Percentiles rank a stretch among this genome's conserved stretches.
These are phyloP conservation scores for Orchesellides sinensis DNA, from an alignment of 2,888 invertebrate species.

Conservation along the genomic window DNA sequence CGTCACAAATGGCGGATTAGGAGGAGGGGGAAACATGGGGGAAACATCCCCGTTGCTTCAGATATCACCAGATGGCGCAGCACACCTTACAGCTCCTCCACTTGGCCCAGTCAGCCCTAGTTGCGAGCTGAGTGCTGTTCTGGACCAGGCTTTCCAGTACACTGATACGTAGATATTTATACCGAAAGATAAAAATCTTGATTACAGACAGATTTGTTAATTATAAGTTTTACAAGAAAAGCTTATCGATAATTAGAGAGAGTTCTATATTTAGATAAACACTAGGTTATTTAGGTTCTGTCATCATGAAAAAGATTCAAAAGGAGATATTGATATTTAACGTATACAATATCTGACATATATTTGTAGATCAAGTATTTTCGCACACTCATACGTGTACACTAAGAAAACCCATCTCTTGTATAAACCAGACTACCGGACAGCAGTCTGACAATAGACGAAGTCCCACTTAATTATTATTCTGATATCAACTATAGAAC, in stretches of 20 bases:
- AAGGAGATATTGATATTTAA: constrained; percentile 59
- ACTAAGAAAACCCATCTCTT: constrained; percentile 33
- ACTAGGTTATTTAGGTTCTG: neutral
- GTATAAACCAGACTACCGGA: constrained; percentile 32
- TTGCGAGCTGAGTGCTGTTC: constrained; percentile 74
- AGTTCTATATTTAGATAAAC: constrained; percentile 64
- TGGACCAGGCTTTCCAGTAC: constrained; percentile 75
- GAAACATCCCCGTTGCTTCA: constrained; percentile 73
- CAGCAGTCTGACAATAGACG: constrained; percentile 25
- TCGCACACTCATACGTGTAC: constrained; percentile 70
- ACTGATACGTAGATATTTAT: constrained; percentile 71
- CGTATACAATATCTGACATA: constrained; percentile 50
- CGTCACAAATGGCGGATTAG: constrained; percentile 73
- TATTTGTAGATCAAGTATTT: constrained; percentile 73
- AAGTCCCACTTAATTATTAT: constrained; percentile 23
- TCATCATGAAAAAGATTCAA: constrained; percentile 29
- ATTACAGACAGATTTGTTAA: constrained; percentile 59
- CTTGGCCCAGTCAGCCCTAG: constrained; percentile 73
- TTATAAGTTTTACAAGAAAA: constrained; percentile 52
- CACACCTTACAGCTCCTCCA: constrained; percentile 71
- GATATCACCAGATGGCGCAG: constrained; percentile 73
- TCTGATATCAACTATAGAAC: constrained; percentile 42
- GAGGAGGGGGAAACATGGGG: constrained; percentile 68
- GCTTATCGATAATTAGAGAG: constrained; percentile 56
- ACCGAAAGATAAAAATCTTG: constrained; percentile 36